Evolutionary conservation across 2,113 vertebrate species (phyloP).

Genomic region (Thamnophis sirtalis): DNA sequence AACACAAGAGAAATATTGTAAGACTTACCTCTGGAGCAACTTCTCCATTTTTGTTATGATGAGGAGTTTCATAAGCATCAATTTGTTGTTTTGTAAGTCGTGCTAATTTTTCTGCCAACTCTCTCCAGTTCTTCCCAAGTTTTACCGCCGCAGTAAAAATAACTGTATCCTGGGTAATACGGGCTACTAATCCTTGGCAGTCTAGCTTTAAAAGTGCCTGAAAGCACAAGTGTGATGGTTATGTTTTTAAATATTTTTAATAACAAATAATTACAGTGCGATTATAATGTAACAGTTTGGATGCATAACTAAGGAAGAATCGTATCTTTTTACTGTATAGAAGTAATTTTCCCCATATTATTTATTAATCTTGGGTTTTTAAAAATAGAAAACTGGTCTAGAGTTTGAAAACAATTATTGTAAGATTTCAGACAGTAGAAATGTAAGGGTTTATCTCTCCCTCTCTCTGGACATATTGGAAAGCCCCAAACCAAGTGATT

Average conservation of each 20-base stretch:
- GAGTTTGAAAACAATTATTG: constrained; percentile 3
- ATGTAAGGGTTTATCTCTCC: background rate
- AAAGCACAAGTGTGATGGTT: constrained; percentile 34
- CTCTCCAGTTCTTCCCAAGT: constrained; percentile 85
- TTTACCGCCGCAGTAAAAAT: constrained; percentile 93
- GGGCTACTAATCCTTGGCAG: constrained; percentile 79
- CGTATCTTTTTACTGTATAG: background rate
- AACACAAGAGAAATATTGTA: background rate
- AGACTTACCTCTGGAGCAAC: constrained; percentile 76
- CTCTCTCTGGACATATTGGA: background rate
- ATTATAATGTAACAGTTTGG: constrained; percentile 1
- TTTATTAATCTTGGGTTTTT: background rate
- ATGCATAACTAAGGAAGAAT: background rate
- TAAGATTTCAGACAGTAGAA: background rate
- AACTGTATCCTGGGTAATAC: constrained; percentile 84
- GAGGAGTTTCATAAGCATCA: constrained; percentile 85
- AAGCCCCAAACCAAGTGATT: background rate
- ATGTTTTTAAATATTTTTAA: constrained; percentile 30
- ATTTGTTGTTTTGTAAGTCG: constrained; percentile 86
- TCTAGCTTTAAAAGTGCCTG: constrained; percentile 93
- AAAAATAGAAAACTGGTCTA: constrained; percentile 19
- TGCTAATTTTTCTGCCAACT: constrained; percentile 83
- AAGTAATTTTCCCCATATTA: background rate
- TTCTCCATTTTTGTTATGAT: constrained; percentile 75
- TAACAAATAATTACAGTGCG: constrained; percentile 26